These are phyloP conservation scores for Metalampra italica DNA, from an alignment of 2,888 invertebrate species.

Conservation along the genomic window DNA sequence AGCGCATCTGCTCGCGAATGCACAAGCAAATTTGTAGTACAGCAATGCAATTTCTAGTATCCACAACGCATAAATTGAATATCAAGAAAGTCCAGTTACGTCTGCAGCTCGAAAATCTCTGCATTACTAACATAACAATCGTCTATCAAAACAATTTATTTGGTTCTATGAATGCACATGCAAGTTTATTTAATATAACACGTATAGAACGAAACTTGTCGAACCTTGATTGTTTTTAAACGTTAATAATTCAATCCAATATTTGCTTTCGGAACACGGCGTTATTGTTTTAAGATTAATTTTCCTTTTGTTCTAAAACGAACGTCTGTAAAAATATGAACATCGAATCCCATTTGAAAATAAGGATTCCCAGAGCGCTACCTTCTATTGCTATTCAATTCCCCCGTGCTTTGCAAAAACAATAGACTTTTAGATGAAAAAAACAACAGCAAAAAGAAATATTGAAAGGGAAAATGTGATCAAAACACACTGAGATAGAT, in stretches of 20 bases:
- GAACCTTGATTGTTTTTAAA: too few species aligned
- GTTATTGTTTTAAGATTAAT: neutral
- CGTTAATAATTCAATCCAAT: too few species aligned
- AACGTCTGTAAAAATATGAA: neutral
- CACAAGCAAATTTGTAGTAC: conserved; percentile 5
- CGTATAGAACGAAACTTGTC: too few species aligned
- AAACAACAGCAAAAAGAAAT: conserved; percentile 7
- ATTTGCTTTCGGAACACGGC: neutral
- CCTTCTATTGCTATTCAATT: conserved; percentile 15
- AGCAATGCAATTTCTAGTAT: neutral
- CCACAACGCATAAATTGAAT: neutral
- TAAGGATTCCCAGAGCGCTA: conserved; percentile 1
- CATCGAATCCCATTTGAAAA: neutral
- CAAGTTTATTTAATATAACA: too few species aligned
- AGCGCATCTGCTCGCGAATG: conserved; percentile 16
- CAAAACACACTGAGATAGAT: neutral
- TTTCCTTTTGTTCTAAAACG: neutral
- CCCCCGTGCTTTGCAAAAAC: conserved; percentile 17
- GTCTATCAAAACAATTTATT: too few species aligned
- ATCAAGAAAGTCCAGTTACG: too few species aligned
- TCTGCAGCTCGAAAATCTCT: too few species aligned
- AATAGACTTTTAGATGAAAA: conserved; percentile 20
- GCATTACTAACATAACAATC: too few species aligned
- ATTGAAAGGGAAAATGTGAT: neutral
- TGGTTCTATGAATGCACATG: too few species aligned